Percentiles rank a stretch among this genome's conserved stretches.
Evolutionary conservation across 2,113 vertebrate genomes (phyloP).

Genomic region (Lanius collurio): DNA sequence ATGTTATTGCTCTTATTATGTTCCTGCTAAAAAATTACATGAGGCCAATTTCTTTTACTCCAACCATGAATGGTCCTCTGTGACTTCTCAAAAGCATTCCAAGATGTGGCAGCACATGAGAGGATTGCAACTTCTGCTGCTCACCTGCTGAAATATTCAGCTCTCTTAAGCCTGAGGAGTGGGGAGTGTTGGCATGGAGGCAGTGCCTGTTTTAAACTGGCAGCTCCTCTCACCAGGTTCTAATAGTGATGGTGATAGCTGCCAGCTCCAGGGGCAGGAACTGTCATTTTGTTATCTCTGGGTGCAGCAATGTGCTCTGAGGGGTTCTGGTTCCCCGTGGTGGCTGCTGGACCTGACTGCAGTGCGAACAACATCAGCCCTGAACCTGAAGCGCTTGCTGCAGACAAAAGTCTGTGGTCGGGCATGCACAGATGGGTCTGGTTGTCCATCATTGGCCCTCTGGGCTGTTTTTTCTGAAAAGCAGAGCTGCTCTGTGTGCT

Average conservation of each 20-base stretch:
- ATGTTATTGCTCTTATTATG: neutral
- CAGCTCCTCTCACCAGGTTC: neutral
- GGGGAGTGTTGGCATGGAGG: neutral
- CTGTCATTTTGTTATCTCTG: neutral
- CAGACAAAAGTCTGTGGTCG: neutral
- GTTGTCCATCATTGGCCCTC: neutral
- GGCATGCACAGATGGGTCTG: neutral
- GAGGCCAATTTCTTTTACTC: neutral
- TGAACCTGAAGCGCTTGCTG: accelerated
- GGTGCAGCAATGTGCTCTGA: neutral
- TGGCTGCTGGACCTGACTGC: neutral
- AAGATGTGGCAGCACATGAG: neutral
- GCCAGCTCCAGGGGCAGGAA: neutral
- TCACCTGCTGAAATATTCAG: conserved; percentile 22
- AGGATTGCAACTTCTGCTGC: neutral
- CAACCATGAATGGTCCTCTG: neutral
- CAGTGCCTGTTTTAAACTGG: neutral
- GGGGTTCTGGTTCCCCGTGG: neutral
- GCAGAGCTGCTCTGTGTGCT: neutral
- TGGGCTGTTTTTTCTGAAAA: neutral
- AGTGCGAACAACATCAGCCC: neutral
- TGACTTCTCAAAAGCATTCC: neutral
- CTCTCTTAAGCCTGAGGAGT: neutral
- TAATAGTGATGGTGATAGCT: neutral
- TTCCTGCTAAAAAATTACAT: neutral